Percentiles rank a stretch among this genome's conserved stretches.
These are phyloP conservation scores for Meliscaeva auricollis DNA, from an alignment of 2,888 invertebrate genomes.

Conservation along the genomic window DNA sequence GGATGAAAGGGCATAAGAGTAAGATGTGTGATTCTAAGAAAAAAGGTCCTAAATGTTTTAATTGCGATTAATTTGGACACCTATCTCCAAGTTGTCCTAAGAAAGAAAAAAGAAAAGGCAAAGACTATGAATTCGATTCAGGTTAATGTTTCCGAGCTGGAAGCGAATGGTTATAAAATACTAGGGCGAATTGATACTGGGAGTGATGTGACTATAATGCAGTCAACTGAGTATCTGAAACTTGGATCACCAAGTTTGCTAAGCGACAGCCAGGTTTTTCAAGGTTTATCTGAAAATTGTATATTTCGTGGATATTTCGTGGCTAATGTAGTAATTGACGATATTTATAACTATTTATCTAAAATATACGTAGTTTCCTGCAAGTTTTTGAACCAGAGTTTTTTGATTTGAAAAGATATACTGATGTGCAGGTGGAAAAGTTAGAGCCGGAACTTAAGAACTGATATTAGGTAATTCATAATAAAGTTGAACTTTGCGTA, in stretches of 20 bases:
- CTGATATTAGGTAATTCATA: no score
- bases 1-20: background rate
- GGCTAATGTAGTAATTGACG: background rate
- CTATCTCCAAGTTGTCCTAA: constrained; percentile 6
- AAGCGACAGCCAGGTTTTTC: background rate
- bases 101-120: background rate
- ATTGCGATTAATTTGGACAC: constrained; percentile 15
- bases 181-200: background rate
- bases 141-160: background rate
- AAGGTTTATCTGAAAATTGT: background rate
- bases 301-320: background rate
- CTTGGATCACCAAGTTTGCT: background rate
- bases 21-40: constrained; percentile 3
- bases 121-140: background rate
- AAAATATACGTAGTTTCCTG: constrained; percentile 19
- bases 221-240: background rate
- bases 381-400: background rate
- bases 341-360: background rate
- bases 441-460: no score
- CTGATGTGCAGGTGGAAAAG: no score
- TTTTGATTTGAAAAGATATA: no score
- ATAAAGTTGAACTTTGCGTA: no score
- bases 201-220: constrained; percentile 3
- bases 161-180: background rate
- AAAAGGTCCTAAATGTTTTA: background rate